A percentile compares a stretch with the other conserved stretches of the same genome.
These are phyloP conservation scores for Eugnorisma glareosa DNA, from an alignment of 2,888 invertebrate genomes.

Conservation along the genomic window DNA sequence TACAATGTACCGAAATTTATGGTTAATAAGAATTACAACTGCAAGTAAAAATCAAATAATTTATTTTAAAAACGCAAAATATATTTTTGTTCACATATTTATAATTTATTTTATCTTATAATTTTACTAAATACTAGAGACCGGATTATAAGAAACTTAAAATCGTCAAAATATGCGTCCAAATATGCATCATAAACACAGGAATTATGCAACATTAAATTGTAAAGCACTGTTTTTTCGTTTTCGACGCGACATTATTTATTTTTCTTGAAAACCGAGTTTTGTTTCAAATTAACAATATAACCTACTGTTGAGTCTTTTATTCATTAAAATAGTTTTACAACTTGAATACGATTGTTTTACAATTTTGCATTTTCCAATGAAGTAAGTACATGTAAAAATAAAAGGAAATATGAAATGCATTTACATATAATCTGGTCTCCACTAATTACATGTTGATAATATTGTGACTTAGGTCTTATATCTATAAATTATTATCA, in stretches of 20 bases:
- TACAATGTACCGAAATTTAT: too few relatives aligned
- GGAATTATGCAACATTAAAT: background rate
- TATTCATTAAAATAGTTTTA: background rate
- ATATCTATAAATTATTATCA: conserved; percentile 62
- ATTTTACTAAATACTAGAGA: background rate
- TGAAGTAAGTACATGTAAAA: background rate
- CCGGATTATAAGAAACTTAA: background rate
- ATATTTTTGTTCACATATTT: conserved; percentile 6
- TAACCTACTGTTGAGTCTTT: background rate
- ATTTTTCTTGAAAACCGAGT: background rate
- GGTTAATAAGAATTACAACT: conserved; percentile 10
- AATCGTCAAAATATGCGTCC: background rate
- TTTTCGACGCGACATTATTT: background rate
- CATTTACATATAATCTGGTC: background rate
- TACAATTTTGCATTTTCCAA: background rate
- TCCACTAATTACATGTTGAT: background rate
- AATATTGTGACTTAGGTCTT: conserved; percentile 68
- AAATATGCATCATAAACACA: background rate
- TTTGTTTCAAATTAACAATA: background rate
- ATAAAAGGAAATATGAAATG: background rate
- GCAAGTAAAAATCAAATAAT: conserved; percentile 42
- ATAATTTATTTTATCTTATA: conserved; percentile 15
- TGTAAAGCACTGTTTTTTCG: background rate
- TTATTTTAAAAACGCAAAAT: conserved; percentile 34
- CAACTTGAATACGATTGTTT: background rate